Evolutionary conservation across 2,113 vertebrate genomes (phyloP).

Genomic region (Daboia siamensis): DNA sequence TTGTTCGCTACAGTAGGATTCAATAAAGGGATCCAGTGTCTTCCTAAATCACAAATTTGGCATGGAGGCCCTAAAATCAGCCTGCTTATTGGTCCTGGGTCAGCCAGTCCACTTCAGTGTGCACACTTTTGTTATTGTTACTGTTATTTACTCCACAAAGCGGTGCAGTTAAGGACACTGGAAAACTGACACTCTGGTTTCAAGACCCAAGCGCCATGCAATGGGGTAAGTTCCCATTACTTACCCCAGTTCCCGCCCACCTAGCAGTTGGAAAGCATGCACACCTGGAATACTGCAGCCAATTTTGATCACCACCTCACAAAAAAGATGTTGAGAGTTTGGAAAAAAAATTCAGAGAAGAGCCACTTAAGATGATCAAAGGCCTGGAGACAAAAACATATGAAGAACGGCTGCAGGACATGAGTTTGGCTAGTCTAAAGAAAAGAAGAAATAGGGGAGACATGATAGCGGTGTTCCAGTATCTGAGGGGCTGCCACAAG

Average conservation of each 20-base stretch:
- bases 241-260: background rate
- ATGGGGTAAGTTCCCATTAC: background rate
- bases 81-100: slow-evolving; percentile 62
- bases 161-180: background rate
- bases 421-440: no score
- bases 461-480: no score
- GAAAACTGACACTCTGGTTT: background rate
- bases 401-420: no score
- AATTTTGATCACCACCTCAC: no score
- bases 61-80: slow-evolving; percentile 75
- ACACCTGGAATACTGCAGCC: no score
- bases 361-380: no score
- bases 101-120: slow-evolving; percentile 60
- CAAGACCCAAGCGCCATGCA: background rate
- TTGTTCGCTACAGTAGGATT: slow-evolving; percentile 76
- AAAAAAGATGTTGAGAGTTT: no score
- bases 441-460: no score
- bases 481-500: no score
- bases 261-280: background rate
- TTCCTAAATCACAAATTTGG: slow-evolving; percentile 81
- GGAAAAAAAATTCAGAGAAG: no score
- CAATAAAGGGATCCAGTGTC: slow-evolving; percentile 78
- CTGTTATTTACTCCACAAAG: slow-evolving; percentile 77
- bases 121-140: slow-evolving; percentile 49
- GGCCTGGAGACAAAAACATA: no score